Base-by-base conservation (phyloP, 2,888 invertebrate genomes). In the Ganaspis brasiliensis region DNA sequence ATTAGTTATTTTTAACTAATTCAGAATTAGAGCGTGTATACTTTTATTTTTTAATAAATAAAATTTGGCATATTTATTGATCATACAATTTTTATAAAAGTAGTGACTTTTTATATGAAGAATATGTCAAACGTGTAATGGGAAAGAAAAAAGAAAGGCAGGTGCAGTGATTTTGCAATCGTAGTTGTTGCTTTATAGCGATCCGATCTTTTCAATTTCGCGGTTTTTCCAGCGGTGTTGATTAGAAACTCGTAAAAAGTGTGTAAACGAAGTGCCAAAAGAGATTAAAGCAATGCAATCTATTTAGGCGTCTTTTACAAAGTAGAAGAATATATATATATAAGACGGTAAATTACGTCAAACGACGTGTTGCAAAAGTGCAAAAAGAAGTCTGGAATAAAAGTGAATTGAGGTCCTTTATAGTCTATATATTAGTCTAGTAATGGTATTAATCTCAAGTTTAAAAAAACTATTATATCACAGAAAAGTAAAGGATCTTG, bases 281-380 rank as follows among this genome's bases (percentile, higher is more conserved):
- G 31, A 59, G 16, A 1, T 31, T n/a, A 26, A 59, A n/a, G 31
- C 3, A 31, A 4, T 56, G 24, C 56, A 56, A 26, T 6, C 24
- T 14, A 24, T 56, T 56, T 24, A 26, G 56, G 26, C 14, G 56
- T 56, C n/a, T 55, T 24, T 14, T 56, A 56, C 59, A 16, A 59
- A 59, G 26, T 59, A 31, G 59, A 9, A 31, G n/a, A 59, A n/a
- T 12, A 56, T 14, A 49, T 16, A n/a, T n/a, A n/a, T n/a, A n/a
- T n/a, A n/a, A n/a, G n/a, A n/a, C n/a, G n/a, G n/a, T 16, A 55
- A 57, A 31, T 59, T 59, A 59, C 59, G 59, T 35, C 59, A 59
- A 59, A 35, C 26, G 8, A 26, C 57, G 2, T 0, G n/a, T 2
- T 57, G 52, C n/a, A n/a, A 31, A 57, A 26, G 26, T 8, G 26